These are phyloP conservation scores for Cossypha caffra DNA, from an alignment of 2,797 vertebrate species.

Conservation along the genomic window DNA sequence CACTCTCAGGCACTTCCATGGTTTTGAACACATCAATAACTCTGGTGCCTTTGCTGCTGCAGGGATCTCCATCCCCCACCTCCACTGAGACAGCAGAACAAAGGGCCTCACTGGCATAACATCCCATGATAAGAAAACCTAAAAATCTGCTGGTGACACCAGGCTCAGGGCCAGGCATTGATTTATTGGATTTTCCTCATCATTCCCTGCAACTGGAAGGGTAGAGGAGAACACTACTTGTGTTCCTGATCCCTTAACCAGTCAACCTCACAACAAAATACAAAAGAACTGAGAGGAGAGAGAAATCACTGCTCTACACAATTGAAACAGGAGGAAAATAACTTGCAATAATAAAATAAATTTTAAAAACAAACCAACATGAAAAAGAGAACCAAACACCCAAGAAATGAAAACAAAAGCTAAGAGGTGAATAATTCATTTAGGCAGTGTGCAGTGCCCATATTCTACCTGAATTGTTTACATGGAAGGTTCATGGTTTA, in stretches of 20 bases:
- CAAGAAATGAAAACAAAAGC: not conserved
- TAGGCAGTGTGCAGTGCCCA: not conserved
- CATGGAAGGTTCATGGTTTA: not conserved
- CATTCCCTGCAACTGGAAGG: not conserved
- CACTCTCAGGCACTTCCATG: not conserved
- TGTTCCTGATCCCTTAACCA: not conserved
- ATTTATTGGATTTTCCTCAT: not conserved
- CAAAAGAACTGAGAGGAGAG: not conserved
- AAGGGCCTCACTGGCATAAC: not conserved
- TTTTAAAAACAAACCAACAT: not conserved
- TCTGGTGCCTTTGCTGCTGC: not conserved
- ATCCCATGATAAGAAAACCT: accelerated
- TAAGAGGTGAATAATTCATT: not conserved
- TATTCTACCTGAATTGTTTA: not conserved
- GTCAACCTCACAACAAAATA: not conserved
- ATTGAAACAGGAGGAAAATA: not conserved
- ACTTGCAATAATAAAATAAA: not conserved
- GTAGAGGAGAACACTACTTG: accelerated
- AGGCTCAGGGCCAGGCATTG: not conserved
- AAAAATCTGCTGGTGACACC: not conserved
- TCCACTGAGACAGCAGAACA: not conserved
- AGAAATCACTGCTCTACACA: not conserved
- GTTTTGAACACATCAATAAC: not conserved
- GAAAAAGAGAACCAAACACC: accelerated
- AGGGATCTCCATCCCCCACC: not conserved